These are phyloP conservation scores for Halichoeres trimaculatus DNA, from an alignment of 2,113 vertebrate species.

Conservation along the genomic window DNA sequence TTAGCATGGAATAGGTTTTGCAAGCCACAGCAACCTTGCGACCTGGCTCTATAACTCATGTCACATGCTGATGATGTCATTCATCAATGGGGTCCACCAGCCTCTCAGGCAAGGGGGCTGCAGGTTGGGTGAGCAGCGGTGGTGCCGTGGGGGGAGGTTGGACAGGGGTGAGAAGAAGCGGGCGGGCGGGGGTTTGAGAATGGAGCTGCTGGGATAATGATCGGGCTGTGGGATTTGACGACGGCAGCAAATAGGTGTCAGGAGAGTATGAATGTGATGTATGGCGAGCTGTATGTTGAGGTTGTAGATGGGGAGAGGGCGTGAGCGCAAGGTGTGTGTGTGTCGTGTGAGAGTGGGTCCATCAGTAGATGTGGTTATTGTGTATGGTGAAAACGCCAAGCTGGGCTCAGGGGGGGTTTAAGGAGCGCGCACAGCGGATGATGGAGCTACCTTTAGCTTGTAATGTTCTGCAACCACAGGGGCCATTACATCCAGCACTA, in stretches of 20 bases:
- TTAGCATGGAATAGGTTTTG: conserved; percentile 84
- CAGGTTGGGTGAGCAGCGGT: conserved; percentile 43
- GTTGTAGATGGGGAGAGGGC: conserved; percentile 36
- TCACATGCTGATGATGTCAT: conserved; percentile 86
- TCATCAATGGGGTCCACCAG: conserved; percentile 80
- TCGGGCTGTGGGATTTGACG: conserved; percentile 63
- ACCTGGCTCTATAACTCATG: conserved; percentile 82
- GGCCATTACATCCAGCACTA: conserved; percentile 77
- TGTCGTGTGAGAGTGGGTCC: conserved; percentile 31
- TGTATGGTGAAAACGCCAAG: conserved; percentile 53
- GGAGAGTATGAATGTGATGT: conserved; percentile 65
- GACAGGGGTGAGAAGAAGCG: conserved; percentile 32
- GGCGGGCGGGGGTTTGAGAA: conserved; percentile 40
- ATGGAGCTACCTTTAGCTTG: conserved; percentile 73
- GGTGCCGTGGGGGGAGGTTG: not conserved
- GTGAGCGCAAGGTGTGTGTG: conserved; percentile 46
- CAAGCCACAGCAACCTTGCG: conserved; percentile 78
- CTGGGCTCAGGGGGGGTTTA: conserved; percentile 48
- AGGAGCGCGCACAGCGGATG: conserved; percentile 53
- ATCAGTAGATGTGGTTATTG: conserved; percentile 54
- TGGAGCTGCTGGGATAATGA: conserved; percentile 66
- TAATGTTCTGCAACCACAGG: conserved; percentile 82
- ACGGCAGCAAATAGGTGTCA: conserved; percentile 64
- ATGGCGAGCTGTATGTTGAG: conserved; percentile 50
- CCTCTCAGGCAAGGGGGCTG: conserved; percentile 60